Evolutionary conservation across 2,113 vertebrate genomes (phyloP).

Genomic region (Perca fluviatilis): DNA sequence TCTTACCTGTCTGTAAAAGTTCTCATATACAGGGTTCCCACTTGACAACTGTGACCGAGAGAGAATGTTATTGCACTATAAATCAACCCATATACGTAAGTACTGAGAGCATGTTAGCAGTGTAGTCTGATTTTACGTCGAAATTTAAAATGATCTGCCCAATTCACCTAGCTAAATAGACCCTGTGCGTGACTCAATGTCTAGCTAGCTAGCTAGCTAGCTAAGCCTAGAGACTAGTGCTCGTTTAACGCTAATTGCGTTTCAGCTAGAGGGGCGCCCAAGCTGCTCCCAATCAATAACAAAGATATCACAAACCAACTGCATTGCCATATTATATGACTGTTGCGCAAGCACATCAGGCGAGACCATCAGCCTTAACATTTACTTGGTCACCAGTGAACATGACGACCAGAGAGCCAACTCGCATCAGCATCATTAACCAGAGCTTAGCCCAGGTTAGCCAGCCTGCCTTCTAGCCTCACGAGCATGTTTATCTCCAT

Average conservation of each 20-base stretch:
- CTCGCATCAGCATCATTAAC: conserved; percentile 12
- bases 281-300: background rate
- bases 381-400: background rate
- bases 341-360: background rate
- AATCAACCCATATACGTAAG: background rate
- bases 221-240: background rate
- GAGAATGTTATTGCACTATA: conserved; percentile 4
- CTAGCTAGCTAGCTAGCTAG: too few relatives aligned
- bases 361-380: background rate
- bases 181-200: background rate
- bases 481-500: conserved; percentile 16
- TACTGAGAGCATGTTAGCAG: background rate
- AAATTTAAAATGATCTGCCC: background rate
- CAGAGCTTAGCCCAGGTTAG: background rate
- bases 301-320: background rate
- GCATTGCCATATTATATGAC: background rate
- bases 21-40: conserved; percentile 94
- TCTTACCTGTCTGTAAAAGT: conserved; percentile 94
- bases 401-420: background rate
- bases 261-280: background rate
- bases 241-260: background rate
- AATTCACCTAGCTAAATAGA: background rate
- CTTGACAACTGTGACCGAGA: conserved; percentile 86
- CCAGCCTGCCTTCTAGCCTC: conserved; percentile 11
- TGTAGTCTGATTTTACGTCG: background rate